These are phyloP conservation scores for Chelonus formosanus DNA, from an alignment of 2,888 invertebrate species.

Conservation along the genomic window DNA sequence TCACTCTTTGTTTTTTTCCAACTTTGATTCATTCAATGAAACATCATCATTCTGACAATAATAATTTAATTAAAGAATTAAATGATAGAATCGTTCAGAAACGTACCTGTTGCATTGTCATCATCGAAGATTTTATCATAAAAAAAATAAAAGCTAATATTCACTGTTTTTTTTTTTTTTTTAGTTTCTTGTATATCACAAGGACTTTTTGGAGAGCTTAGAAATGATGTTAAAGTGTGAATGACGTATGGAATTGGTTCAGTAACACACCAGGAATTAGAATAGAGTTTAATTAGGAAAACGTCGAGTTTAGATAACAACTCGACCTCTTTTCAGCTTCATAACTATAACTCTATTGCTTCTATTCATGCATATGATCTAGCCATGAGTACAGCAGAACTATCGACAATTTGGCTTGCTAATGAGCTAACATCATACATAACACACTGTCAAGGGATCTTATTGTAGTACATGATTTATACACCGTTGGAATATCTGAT, in stretches of 20 bases:
- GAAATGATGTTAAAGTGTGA: no score
- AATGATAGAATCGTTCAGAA: no score
- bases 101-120: no score
- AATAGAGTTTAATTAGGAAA: conserved; percentile 3
- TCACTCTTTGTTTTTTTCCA: background rate
- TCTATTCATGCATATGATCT: conserved; percentile 12
- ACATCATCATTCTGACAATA: no score
- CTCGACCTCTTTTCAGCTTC: conserved; percentile 7
- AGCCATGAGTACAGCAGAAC: conserved; percentile 1
- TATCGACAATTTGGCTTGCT: conserved; percentile 23
- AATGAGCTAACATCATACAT: conserved; percentile 19
- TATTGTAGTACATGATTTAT: conserved; percentile 8
- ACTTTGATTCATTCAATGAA: conserved; percentile 4
- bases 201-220: no score
- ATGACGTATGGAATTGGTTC: background rate
- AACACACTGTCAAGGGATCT: background rate
- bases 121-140: no score
- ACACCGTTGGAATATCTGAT: background rate
- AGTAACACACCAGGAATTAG: background rate
- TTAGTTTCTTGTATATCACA: no score
- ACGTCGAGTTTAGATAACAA: background rate
- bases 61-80: no score
- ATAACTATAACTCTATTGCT: conserved; percentile 1
- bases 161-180: no score
- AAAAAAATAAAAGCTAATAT: no score